These are phyloP conservation scores for Albula goreensis DNA, from an alignment of 2,113 vertebrate genomes.

Conservation along the genomic window DNA sequence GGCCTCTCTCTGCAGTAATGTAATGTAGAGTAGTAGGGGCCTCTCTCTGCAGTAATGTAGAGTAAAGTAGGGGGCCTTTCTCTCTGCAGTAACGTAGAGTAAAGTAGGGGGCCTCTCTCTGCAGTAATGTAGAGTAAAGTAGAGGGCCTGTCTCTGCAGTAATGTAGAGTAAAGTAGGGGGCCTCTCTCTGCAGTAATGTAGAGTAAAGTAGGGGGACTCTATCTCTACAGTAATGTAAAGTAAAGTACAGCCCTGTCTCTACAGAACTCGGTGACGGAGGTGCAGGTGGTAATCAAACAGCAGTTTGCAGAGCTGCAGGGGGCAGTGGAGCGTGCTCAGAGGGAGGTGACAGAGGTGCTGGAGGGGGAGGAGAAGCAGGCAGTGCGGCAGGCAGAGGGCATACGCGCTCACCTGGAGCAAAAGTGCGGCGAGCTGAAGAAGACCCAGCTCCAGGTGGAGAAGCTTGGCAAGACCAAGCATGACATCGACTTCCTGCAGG, in stretches of 20 bases:
- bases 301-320: slow-evolving; percentile 73
- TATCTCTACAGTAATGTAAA: not conserved
- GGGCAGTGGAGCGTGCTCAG: slow-evolving; percentile 67
- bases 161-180: no score
- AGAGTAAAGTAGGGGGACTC: not conserved
- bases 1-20: no score
- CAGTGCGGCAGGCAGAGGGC: slow-evolving; percentile 70
- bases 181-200: not conserved
- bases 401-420: slow-evolving; percentile 75
- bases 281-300: slow-evolving; percentile 67
- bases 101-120: no score
- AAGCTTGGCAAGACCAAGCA: slow-evolving; percentile 68
- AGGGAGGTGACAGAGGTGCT: slow-evolving; percentile 69
- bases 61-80: no score
- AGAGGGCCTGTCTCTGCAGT: not conserved
- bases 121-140: no score
- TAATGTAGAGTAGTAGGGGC: no score
- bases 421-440: slow-evolving; percentile 66
- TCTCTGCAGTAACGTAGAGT: no score
- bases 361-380: slow-evolving; percentile 73
- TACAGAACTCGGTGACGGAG: slow-evolving; percentile 74
- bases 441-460: slow-evolving; percentile 68
- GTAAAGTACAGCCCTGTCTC: no score
- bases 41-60: no score
- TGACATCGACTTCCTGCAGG: slow-evolving; percentile 77